Base-by-base conservation (phyloP, 2,888 invertebrate species). In the Sinopyrophorus schimmeli region DNA sequence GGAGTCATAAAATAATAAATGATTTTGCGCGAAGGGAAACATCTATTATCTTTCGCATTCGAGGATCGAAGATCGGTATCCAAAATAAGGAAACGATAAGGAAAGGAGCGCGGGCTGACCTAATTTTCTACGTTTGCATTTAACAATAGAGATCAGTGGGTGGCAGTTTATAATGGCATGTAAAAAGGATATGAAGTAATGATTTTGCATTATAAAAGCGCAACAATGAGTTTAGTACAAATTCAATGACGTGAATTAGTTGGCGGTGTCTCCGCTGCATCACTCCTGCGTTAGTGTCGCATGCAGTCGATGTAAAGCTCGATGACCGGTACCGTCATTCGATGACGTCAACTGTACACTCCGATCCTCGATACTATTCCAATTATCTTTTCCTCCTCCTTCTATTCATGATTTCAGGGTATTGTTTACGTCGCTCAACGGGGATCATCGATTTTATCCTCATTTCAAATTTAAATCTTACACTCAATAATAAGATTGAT, bases 261-360 rank as follows among this genome's bases (percentile, higher is more conserved):
- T 49, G 17, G 24, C 15, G 20, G 20, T 39, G 31, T 44, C 37
- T 12, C 49, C 49, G 44, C 49, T 49, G 49, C 49, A 49, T 42
- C 44, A 49, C 32, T 37, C 24, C 24, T 21, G 49, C 49, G 49
- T 38, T 44, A 26, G 21, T 17, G 39, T 49, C 43, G 49, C 49
- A 28, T 30, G 44, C 43, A 43, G 27, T 39, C 43, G 32, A 43
- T 49, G 18, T 34, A 21, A 38, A 44, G 49, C 49, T 43, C 49
- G 49, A 49, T 49, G 49, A 49, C 49, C 49, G 49, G 31, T 28
- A 39, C 34, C 44, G 44, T 46, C 44, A 44, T 42, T 42, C 42
- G 23, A 32, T 47, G 47, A 52, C 52, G 52, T 52, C 47, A 43
- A 17, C 23, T 12, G 52, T 52, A 52, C 52, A 52, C 26, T 47